These are phyloP conservation scores for Phoxinus dragarum DNA, from an alignment of 2,797 vertebrate genomes.

Conservation along the genomic window DNA sequence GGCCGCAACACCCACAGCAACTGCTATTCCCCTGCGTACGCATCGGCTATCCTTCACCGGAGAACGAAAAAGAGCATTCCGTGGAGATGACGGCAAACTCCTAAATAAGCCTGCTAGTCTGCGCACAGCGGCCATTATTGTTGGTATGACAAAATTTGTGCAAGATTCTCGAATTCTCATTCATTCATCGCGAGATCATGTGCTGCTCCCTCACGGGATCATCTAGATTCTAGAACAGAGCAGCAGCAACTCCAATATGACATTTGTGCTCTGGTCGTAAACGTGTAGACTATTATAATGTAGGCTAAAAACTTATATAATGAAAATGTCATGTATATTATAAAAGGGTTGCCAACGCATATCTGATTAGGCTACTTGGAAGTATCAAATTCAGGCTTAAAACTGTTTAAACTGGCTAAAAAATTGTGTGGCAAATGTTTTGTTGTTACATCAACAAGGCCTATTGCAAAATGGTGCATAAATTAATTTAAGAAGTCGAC, in stretches of 20 bases:
- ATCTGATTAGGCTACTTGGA: neutral
- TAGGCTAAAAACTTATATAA: neutral
- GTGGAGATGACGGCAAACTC: constrained; percentile 62
- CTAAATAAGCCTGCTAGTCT: constrained; percentile 71
- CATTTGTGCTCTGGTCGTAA: neutral
- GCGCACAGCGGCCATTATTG: constrained; percentile 81
- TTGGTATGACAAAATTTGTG: constrained; percentile 61
- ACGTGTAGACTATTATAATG: neutral
- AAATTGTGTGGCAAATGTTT: too few species aligned
- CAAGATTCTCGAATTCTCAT: constrained; percentile 61
- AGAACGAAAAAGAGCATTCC: constrained; percentile 54
- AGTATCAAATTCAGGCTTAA: neutral
- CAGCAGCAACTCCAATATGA: neutral
- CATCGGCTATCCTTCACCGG: constrained; percentile 42
- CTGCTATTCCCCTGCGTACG: constrained; percentile 57
- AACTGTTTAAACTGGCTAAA: too few species aligned
- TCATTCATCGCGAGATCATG: constrained; percentile 75
- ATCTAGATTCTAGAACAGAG: neutral
- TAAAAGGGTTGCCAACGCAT: neutral
- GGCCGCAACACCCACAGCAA: constrained; percentile 70
- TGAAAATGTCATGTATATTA: neutral
- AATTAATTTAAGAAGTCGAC: neutral
- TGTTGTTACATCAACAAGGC: too few species aligned
- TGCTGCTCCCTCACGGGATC: constrained; percentile 25
- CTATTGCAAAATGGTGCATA: neutral